Evolutionary conservation across 2,797 vertebrate species (phyloP), one percentile per base, ranked within the genome.

Genomic region (Muscicapa comitata): DNA sequence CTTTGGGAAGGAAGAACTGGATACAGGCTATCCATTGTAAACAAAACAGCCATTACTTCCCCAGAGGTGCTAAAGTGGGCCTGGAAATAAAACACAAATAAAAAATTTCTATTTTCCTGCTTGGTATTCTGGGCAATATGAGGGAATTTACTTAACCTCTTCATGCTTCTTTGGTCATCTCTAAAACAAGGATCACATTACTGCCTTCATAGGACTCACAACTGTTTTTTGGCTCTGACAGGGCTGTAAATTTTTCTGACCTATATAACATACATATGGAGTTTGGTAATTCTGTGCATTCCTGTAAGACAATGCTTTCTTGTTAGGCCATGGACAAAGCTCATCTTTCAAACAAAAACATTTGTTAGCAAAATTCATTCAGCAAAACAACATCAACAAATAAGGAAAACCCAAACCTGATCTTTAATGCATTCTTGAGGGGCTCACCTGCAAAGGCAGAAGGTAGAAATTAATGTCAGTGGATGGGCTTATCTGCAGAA

Each of bases 41-140:
- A 85, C 73, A 95, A 84, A 86, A 86, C 15, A 86, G 38, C 67
- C 91, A 86, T 80, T 75, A 71, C 42, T 91, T 86, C 50, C 66
- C 59, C 14, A 63, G 47, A 88, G 37, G 25, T 65, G 40, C 75
- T 73, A 35, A 84, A 76, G 90, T 95, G 50, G 50, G 55, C 37
- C 54, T 54, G 75, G 65, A 88, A 94, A 71, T 38, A 93, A 92
- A 97, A 68, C 35, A 35, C 35, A 35, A 35, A 35, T 35, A 35
- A 82, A 84, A 67, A 68, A 43, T 14, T 40, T 84, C 17, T 35
- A 11, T 43, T 42, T 48, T 88, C 68, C 31, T 83, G 15, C 59
- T 89, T 59, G 25, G 47, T 78, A 66, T 74, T 76, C 74, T 45
- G 11, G 65, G 45, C n/a, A 87, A 77, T 10, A 5, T 38, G 45